Conservation (phyloP, 2,888 invertebrate genomes). For the Stramonita haemastoma region DNA sequence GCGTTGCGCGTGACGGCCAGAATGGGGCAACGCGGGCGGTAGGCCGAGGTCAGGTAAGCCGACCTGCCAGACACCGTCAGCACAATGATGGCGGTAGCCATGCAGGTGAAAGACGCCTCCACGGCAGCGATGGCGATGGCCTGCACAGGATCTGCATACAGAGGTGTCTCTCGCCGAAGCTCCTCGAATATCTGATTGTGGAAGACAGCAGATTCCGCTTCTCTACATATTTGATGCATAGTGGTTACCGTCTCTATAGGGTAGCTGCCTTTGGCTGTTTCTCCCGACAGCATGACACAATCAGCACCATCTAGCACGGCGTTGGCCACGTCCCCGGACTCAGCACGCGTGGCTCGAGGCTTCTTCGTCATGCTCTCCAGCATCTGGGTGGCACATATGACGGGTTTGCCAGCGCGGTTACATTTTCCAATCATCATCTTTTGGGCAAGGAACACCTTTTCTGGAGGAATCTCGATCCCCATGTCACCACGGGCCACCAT, state of each 20-base stretch:
- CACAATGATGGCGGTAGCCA: conserved; percentile 92
- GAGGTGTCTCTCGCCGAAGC: conserved; percentile 79
- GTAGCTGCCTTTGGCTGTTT: conserved; percentile 98
- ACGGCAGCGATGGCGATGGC: conserved; percentile 95
- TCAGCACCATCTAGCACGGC: conserved; percentile 98
- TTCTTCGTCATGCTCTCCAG: conserved; percentile 99
- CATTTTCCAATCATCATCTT: conserved; percentile 98
- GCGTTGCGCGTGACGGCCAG: conserved; percentile 91
- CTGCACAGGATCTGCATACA: conserved; percentile 89
- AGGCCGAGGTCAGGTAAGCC: conserved; percentile 94
- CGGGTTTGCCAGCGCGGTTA: conserved; percentile 95
- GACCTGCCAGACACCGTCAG: conserved; percentile 88
- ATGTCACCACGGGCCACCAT: conserved; percentile 99
- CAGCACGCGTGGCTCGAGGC: conserved; percentile 96
- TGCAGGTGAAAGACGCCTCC: conserved; percentile 92
- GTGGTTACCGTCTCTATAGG: conserved; percentile 89
- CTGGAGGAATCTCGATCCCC: conserved; percentile 98
- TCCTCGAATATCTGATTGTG: conserved; percentile 93
- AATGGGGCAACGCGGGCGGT: conserved; percentile 95
- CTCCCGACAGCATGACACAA: conserved; percentile 99
- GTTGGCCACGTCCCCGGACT: conserved; percentile 98
- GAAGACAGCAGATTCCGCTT: conserved; percentile 97
- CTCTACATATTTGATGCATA: conserved; percentile 88
- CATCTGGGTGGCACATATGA: conserved; percentile 99
- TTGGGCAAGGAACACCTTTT: conserved; percentile 92